These are phyloP conservation scores for Anolis sagrei DNA, from an alignment of 2,113 vertebrate genomes.

Conservation along the genomic window DNA sequence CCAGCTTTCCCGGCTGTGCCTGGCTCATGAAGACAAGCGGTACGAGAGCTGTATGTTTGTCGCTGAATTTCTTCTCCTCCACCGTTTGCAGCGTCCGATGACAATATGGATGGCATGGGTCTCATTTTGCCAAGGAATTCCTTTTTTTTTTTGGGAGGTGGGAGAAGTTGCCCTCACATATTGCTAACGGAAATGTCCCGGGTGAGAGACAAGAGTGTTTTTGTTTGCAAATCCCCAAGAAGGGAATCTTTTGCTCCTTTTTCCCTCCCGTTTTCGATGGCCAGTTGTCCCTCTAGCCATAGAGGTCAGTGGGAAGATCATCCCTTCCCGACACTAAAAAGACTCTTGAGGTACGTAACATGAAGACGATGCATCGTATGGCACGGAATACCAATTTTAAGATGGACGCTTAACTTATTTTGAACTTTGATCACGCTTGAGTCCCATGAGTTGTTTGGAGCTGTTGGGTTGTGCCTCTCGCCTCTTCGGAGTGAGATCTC, in stretches of 20 bases:
- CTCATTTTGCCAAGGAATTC: not conserved
- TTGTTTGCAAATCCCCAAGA: not conserved
- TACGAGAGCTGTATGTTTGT: slow-evolving; percentile 25
- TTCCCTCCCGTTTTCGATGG: not conserved
- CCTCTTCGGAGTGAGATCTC: not conserved
- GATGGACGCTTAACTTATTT: slow-evolving; percentile 48
- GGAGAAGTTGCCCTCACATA: not conserved
- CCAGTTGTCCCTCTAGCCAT: too few species aligned
- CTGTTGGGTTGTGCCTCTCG: not conserved
- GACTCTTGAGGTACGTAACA: not conserved
- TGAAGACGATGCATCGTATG: not conserved
- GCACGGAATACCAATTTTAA: not conserved
- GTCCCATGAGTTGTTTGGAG: not conserved
- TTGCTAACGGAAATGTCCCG: not conserved
- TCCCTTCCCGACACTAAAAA: not conserved
- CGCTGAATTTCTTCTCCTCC: slow-evolving; percentile 57
- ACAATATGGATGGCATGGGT: slow-evolving; percentile 50
- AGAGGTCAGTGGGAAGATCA: fast-evolving
- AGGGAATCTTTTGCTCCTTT: not conserved
- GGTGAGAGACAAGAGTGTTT: not conserved
- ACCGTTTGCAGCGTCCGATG: slow-evolving; percentile 29
- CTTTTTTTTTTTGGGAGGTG: not conserved
- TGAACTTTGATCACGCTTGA: not conserved
- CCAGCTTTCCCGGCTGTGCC: slow-evolving; percentile 43
- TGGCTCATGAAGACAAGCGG: slow-evolving; percentile 47